These are phyloP conservation scores for Teleiodes luculella DNA, from an alignment of 2,888 invertebrate species.

Conservation along the genomic window DNA sequence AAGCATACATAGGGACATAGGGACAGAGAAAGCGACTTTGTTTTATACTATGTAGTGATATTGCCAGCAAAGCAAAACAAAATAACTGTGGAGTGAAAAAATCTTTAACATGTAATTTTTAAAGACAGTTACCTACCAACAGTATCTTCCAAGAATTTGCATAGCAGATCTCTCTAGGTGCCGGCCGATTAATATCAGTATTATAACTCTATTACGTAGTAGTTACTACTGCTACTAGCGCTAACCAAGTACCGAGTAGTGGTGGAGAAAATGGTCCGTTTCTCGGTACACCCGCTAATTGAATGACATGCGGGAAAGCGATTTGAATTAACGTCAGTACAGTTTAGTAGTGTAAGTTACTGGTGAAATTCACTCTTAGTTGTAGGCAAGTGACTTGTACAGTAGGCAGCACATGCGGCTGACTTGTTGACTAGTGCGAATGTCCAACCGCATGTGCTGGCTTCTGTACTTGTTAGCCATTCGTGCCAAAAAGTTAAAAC, in stretches of 20 bases:
- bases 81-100: too few species aligned
- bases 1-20: too few species aligned
- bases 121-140: too few species aligned
- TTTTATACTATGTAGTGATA: too few species aligned
- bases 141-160: neutral
- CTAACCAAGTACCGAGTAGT: neutral
- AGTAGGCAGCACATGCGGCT: neutral
- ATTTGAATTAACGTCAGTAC: slow-evolving; percentile 32
- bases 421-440: neutral
- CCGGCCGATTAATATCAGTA: slow-evolving; percentile 36
- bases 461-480: too few species aligned
- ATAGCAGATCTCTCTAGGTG: slow-evolving; percentile 13
- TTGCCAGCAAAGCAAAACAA: too few species aligned
- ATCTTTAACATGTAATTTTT: too few species aligned
- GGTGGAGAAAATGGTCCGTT: slow-evolving; percentile 11
- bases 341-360: slow-evolving; percentile 29
- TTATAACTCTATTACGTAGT: slow-evolving; percentile 38
- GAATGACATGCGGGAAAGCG: slow-evolving; percentile 39
- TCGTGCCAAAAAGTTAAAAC: too few species aligned
- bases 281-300: slow-evolving; percentile 20
- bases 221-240: neutral
- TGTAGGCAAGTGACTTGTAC: neutral
- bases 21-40: too few species aligned
- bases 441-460: too few species aligned
- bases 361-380: neutral